A percentile compares a stretch with the other conserved stretches of the same genome.
These are phyloP conservation scores for Pogonognathellus flavescens DNA, from an alignment of 1,140 invertebrate genomes.

Conservation along the genomic window DNA sequence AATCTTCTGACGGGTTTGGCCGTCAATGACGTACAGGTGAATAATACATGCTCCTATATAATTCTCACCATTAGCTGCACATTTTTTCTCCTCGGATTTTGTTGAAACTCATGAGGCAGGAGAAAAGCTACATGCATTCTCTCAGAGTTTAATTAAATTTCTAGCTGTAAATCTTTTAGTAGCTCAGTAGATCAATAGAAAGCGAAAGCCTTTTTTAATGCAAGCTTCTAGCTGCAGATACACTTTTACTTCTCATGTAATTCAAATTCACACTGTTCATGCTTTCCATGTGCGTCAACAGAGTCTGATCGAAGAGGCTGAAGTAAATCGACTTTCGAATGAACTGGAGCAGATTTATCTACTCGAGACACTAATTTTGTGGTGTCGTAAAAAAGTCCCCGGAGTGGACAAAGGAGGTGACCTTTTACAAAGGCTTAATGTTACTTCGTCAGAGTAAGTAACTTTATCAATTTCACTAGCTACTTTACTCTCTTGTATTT, in stretches of 20 bases:
- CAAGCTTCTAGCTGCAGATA: not conserved
- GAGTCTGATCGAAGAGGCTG: slow-evolving; percentile 61
- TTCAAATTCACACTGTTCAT: not conserved
- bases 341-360: slow-evolving; percentile 59
- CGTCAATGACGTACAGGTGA: slow-evolving; percentile 61
- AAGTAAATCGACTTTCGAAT: slow-evolving; percentile 58
- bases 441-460: slow-evolving; percentile 55
- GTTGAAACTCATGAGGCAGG: not conserved
- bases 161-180: slow-evolving; percentile 28
- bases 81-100: too few species aligned
- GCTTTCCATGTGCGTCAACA: slow-evolving; percentile 12
- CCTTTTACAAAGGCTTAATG: slow-evolving; percentile 49
- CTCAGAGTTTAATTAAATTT: slow-evolving; percentile 27
- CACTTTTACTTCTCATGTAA: not conserved
- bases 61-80: too few species aligned
- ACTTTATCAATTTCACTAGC: not conserved
- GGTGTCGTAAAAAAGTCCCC: slow-evolving; percentile 24
- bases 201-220: not conserved
- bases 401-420: slow-evolving; percentile 41
- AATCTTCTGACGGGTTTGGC: slow-evolving; percentile 61
- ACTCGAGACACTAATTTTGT: slow-evolving; percentile 52
- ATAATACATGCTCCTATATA: not conserved
- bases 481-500: not conserved
- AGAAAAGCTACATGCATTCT: not conserved
- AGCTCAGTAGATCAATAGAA: slow-evolving; percentile 5